A percentile compares a stretch with the other conserved stretches of the same genome.
phyloP scores from a whole-genome alignment of 2,888 invertebrate species.

The Ophion obscuratus region DNA sequence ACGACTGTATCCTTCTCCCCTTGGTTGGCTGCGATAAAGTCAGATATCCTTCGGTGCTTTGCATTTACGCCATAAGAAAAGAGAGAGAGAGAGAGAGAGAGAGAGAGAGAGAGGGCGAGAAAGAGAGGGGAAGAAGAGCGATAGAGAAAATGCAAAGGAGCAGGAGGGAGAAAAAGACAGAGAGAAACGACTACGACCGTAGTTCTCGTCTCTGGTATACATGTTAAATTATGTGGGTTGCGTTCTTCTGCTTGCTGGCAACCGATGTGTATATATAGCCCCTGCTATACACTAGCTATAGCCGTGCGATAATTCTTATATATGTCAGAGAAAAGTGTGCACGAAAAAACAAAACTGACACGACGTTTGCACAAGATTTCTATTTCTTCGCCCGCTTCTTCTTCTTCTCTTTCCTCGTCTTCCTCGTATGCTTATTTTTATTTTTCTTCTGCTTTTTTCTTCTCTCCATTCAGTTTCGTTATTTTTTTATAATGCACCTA shows the following conservation, averaged over 20 bases:
- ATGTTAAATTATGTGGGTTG: conserved; percentile 10
- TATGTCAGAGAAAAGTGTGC: conserved; percentile 15
- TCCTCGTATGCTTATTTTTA: conserved; percentile 1
- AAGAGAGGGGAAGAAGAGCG: not conserved
- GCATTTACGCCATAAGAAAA: conserved; percentile 60
- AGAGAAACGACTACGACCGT: conserved; percentile 35
- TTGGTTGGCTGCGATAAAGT: conserved; percentile 14
- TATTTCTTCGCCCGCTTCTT: conserved; percentile 24
- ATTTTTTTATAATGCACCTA: conserved; percentile 18
- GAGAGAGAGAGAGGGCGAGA: not conserved
- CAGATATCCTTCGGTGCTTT: conserved; percentile 48
- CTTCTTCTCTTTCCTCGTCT: conserved; percentile 24
- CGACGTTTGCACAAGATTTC: conserved; percentile 57
- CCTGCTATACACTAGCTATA: conserved; percentile 13
- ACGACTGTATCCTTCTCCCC: conserved; percentile 42
- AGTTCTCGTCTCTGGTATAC: not conserved
- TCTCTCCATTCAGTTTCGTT: conserved; percentile 1
- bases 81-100: not conserved
- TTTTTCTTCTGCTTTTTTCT: conserved; percentile 10
- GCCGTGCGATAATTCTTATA: conserved; percentile 1
- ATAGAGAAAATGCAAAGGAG: not conserved
- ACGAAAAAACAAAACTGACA: conserved; percentile 49
- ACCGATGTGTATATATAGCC: conserved; percentile 1
- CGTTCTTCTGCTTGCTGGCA: conserved; percentile 1
- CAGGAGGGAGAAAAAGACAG: conserved; percentile 9